Base-by-base conservation (phyloP, 2,888 invertebrate genomes). In the Lysandra coridon region DNA sequence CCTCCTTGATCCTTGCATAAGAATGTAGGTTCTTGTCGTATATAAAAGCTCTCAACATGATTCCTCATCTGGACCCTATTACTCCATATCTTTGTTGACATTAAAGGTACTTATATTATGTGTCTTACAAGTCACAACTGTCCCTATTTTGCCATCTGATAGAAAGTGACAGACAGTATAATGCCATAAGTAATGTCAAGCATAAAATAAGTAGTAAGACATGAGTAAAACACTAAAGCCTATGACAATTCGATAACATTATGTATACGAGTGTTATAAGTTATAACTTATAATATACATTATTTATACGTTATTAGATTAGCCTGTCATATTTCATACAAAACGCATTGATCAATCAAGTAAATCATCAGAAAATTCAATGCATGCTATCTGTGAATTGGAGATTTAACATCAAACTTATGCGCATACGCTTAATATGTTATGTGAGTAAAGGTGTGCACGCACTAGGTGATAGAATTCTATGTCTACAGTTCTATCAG, bases 371-470 rank as follows among this genome's bases (percentile, higher is more conserved):
- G 44, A 74, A 74, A 74, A 37, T 74, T 74, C 40, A 74, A 74
- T 74, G 74, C 74, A 4, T 74, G 74, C 44, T 44, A 73, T 10
- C 7, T 74, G 74, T n/a, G 74, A 74, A 74, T 44, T 74, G 40
- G 44, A 44, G 44, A 74, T 44, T 44, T 74, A 74, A n/a, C 44
- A 17, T 69, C 69, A 69, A 69, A 69, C 33, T 69, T 69, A 69
- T 69, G 69, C 69, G 69, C 69, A 69, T 69, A 69, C 69, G 69
- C 33, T 73, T 77, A 30, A 78, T 69, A 53, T 78, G 79, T 80
- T 79, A 33, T 14, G 30, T 12, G 69, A 69, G 4, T 69, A 5
- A 81, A 79, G 53, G 82, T 82, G 84, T 82, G 83, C 5, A 37
- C 33, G 17, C 69, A 69, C 69, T 69, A 69, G 4, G 17, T 37